phyloP scores from a whole-genome alignment of 2,113 vertebrate species.

The Archilochus colubris region DNA sequence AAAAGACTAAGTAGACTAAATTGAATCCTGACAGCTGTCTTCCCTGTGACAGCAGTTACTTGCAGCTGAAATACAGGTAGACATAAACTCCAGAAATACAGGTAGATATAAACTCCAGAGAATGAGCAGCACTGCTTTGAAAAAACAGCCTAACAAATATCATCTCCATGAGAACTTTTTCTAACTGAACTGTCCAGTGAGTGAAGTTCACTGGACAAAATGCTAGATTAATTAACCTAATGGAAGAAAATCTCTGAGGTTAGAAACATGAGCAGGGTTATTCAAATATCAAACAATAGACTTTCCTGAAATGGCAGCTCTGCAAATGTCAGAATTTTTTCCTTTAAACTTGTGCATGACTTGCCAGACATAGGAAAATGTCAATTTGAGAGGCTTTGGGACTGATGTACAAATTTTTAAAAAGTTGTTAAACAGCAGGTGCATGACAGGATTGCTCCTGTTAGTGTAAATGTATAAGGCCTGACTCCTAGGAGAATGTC shows the following conservation, averaged over 20 bases:
- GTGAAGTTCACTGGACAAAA: not conserved
- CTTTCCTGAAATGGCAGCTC: not conserved
- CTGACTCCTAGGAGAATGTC: not conserved
- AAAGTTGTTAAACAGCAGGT: not conserved
- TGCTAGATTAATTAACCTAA: not conserved
- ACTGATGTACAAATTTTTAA: not conserved
- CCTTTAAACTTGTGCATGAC: not conserved
- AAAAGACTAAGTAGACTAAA: not conserved
- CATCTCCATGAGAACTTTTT: not conserved
- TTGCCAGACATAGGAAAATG: not conserved
- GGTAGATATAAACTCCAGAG: not conserved
- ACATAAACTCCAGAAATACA: not conserved
- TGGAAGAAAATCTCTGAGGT: not conserved
- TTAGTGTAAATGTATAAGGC: not conserved
- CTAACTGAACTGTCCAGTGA: not conserved
- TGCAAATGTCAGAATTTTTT: not conserved
- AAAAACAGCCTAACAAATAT: not conserved
- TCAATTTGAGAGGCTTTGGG: not conserved
- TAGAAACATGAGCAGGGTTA: not conserved
- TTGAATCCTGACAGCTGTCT: not conserved
- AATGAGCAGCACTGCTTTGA: not conserved
- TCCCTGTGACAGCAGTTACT: not conserved
- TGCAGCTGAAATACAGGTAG: not conserved
- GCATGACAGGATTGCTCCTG: not conserved
- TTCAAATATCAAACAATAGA: not conserved